Evolutionary conservation across 2,113 vertebrate genomes (phyloP).

Genomic region (Geothlypis trichas): DNA sequence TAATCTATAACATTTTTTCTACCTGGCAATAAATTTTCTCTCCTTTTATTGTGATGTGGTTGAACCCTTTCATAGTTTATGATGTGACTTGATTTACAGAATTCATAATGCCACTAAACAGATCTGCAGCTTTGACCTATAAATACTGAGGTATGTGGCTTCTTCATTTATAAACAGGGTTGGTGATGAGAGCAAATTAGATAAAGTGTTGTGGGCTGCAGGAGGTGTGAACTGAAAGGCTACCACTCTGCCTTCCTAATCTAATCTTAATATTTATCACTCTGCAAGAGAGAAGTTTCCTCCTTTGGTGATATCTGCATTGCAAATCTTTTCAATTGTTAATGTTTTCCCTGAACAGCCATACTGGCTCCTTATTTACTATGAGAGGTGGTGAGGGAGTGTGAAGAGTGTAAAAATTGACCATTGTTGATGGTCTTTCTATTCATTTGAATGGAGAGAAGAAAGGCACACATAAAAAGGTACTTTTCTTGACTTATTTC

Average conservation of each 20-base stretch:
- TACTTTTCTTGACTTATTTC: neutral
- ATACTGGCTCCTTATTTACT: neutral
- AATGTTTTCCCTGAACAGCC: neutral
- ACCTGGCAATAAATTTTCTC: neutral
- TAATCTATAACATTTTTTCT: neutral
- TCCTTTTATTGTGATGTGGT: neutral
- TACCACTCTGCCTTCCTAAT: neutral
- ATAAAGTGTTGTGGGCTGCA: neutral
- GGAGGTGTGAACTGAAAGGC: neutral
- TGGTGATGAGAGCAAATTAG: constrained; percentile 11
- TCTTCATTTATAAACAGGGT: neutral
- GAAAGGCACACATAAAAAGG: neutral
- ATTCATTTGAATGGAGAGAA: neutral
- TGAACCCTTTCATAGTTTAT: neutral
- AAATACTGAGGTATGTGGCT: neutral
- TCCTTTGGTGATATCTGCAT: neutral
- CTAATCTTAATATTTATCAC: constrained; percentile 24
- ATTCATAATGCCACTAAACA: constrained; percentile 23
- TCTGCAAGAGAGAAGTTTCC: neutral
- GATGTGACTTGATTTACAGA: constrained; percentile 20
- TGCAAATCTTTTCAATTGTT: neutral
- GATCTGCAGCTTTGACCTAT: constrained; percentile 11
- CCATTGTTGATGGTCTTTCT: neutral
- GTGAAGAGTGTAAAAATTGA: neutral
- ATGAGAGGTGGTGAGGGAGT: neutral